A percentile compares a stretch with the other conserved stretches of the same genome.
These are phyloP conservation scores for Drosophila ohnishii DNA, from an alignment of 1,140 invertebrate genomes.

Conservation along the genomic window DNA sequence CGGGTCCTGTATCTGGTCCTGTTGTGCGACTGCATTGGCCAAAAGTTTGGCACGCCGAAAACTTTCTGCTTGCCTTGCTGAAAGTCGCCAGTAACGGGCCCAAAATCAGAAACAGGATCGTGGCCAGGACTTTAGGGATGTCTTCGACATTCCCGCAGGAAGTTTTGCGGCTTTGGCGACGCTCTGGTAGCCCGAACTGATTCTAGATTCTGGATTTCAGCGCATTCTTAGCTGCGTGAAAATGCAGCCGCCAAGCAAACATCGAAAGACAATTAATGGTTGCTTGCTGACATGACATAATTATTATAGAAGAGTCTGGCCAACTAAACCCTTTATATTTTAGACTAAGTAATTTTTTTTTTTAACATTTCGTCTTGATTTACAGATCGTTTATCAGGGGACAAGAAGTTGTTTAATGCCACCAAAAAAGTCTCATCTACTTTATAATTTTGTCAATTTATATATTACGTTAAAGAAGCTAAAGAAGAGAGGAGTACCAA, in stretches of 20 bases:
- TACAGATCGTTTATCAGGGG: too few species aligned
- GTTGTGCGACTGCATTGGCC: slow-evolving; percentile 51
- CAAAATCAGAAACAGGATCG: slow-evolving; percentile 27
- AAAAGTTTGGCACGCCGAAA: slow-evolving; percentile 63
- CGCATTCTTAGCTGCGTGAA: slow-evolving; percentile 41
- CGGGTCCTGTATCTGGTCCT: slow-evolving; percentile 6
- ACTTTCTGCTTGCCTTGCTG: slow-evolving; percentile 59
- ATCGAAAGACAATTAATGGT: slow-evolving; percentile 63
- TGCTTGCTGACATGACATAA: slow-evolving; percentile 11
- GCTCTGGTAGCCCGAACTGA: not conserved
- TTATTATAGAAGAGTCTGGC: not conserved
- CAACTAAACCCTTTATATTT: not conserved
- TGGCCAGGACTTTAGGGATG: slow-evolving; percentile 37
- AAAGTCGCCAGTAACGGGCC: slow-evolving; percentile 38
- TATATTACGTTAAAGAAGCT: too few species aligned
- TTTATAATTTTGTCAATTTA: too few species aligned
- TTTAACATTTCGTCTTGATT: not conserved
- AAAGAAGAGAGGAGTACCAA: not conserved
- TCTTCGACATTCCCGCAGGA: slow-evolving; percentile 57
- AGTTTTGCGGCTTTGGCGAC: slow-evolving; percentile 34
- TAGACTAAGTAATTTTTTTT: not conserved
- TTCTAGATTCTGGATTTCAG: slow-evolving; percentile 1
- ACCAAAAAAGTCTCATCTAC: too few species aligned
- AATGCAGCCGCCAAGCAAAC: slow-evolving; percentile 52
- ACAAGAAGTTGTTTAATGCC: too few species aligned